Base-by-base conservation (phyloP, 2,888 invertebrate species). In the Monoplex corrugatus region DNA sequence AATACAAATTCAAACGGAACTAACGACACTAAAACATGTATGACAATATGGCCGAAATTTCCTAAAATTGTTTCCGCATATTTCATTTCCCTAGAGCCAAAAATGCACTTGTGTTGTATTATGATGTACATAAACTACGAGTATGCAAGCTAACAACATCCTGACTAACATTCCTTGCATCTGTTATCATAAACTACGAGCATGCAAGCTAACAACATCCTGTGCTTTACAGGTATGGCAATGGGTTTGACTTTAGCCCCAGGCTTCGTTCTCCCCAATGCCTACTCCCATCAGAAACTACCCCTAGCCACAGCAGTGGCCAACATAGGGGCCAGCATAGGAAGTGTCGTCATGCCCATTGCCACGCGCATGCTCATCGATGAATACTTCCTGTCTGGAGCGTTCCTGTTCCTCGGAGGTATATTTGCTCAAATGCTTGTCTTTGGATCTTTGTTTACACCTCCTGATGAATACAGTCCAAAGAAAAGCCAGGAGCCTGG, bases 321-420 rank as follows among this genome's bases (percentile, higher is more conserved):
- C 72, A 86, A 72, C 32, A 86, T 72, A 2, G 86, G 86, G 3
- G 86, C 43, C 72, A 72, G 72, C 72, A 43, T 86, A 23, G 86
- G 86, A 44, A 44, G 72, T 43, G 44, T 86, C 68, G 68, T 72
- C 44, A 44, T 86, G 72, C 86, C 86, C 43, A 43, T 44, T 2
- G 72, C 40, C 16, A 68, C 44, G 44, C 86, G 86, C 72, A 68
- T 72, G 68, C 86, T 86, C n/a, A 23, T 86, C 5, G 86, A 86
- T 8, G 44, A 86, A 16, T 86, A 57, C 45, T 32, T 44, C 43
- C 72, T 86, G n/a, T 43, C 72, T 23, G 86, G 86, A n/a, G 32
- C 72, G n/a, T 86, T 72, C 35, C 43, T 86, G 16, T n/a, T 86
- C 35, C 72, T 86, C 8, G 86, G 40, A 13, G 86, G 72, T 35